Percentiles rank a stretch among this genome's conserved stretches.
These are phyloP conservation scores for Parthenolecanium corni DNA, from an alignment of 2,888 invertebrate genomes.

Conservation along the genomic window DNA sequence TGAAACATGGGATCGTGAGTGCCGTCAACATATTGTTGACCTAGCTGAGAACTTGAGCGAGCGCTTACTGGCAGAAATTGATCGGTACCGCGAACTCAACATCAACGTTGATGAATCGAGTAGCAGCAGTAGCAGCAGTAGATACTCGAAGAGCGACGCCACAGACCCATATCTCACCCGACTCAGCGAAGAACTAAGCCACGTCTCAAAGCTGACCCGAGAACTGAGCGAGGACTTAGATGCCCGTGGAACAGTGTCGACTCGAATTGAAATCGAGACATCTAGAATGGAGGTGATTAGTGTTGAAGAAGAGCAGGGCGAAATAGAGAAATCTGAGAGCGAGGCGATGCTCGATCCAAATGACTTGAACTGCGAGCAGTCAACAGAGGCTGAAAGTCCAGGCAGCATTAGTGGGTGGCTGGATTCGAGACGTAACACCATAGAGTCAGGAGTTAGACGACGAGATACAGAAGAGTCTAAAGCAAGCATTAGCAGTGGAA, in stretches of 20 bases:
- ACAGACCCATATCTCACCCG: conserved; percentile 49
- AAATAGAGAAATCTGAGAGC: not conserved
- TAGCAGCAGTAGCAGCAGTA: not conserved
- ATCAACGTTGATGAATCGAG: conserved; percentile 34
- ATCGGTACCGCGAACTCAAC: conserved; percentile 45
- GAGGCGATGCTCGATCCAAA: too few relatives aligned
- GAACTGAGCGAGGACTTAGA: conserved; percentile 30
- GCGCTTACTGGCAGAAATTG: conserved; percentile 65
- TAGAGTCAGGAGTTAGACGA: conserved; percentile 30
- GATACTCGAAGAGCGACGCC: not conserved
- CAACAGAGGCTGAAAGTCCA: conserved; percentile 41
- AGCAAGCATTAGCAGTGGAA: too few relatives aligned
- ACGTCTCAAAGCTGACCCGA: conserved; percentile 45
- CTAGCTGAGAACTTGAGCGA: conserved; percentile 74
- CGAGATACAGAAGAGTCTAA: too few relatives aligned
- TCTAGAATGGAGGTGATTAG: conserved; percentile 7
- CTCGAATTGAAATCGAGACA: conserved; percentile 25
- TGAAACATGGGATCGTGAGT: conserved; percentile 36
- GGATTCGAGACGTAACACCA: conserved; percentile 34
- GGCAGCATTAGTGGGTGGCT: conserved; percentile 36
- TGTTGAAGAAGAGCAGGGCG: conserved; percentile 2
- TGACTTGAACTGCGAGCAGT: not conserved
- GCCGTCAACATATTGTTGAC: conserved; percentile 58
- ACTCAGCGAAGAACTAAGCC: conserved; percentile 48
- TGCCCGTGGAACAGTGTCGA: not conserved